Evolutionary conservation across 2,888 invertebrate species (phyloP).

Genomic region (Parnassius orleans): DNA sequence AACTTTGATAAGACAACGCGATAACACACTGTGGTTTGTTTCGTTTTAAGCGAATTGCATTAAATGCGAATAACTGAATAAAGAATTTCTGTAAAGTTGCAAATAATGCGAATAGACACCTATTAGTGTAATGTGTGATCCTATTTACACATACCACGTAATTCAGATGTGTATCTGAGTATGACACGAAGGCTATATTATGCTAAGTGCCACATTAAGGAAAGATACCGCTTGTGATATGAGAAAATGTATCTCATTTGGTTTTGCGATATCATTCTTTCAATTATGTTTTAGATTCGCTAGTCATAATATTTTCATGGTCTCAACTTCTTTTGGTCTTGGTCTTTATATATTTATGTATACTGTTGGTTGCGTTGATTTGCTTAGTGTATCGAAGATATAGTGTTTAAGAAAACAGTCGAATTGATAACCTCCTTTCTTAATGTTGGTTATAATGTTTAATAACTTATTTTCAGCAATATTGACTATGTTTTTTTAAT

Average conservation of each 20-base stretch:
- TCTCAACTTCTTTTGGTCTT: too few species aligned
- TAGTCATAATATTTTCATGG: too few species aligned
- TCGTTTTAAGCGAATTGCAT: neutral
- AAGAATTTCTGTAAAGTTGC: neutral
- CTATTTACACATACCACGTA: constrained; percentile 48
- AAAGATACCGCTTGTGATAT: constrained; percentile 18
- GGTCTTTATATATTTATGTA: too few species aligned
- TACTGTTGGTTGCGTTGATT: too few species aligned
- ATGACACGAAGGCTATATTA: constrained; percentile 45
- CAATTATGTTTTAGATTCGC: too few species aligned
- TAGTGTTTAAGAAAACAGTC: too few species aligned
- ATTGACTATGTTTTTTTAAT: too few species aligned
- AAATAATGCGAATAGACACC: neutral
- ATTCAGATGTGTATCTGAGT: constrained; percentile 61
- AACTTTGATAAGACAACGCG: neutral
- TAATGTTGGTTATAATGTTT: too few species aligned
- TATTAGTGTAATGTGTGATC: neutral
- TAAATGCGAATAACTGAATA: neutral
- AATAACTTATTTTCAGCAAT: too few species aligned
- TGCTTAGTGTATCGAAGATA: too few species aligned
- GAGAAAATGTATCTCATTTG: constrained; percentile 8
- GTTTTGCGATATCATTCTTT: constrained; percentile 2
- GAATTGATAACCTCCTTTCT: too few species aligned
- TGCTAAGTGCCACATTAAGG: constrained; percentile 15
- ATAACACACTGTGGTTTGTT: neutral